Evolutionary conservation across 2,797 vertebrate species (phyloP), one percentile per base, ranked within the genome.

Genomic region (Sylvia borin): DNA sequence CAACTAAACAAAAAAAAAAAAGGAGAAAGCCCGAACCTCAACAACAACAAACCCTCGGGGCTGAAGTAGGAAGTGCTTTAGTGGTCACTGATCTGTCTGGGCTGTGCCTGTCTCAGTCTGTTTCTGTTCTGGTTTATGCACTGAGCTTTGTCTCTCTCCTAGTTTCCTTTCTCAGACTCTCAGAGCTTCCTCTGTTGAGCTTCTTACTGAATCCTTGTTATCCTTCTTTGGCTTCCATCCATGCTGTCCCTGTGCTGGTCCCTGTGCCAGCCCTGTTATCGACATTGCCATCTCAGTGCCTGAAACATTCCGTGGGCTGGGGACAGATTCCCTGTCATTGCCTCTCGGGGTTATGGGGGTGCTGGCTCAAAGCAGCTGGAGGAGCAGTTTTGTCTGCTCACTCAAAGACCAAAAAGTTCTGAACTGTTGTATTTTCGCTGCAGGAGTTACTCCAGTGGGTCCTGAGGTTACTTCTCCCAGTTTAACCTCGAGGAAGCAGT

Each of bases 131-230:
- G 88, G 4, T 83, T 96, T 73, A 25, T 85, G 88, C 13, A 40
- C 57, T 87, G 47, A 38, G 34, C 55, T 3, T 29, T 75, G 72
- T 48, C 38, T 81, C 42, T 81, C 70, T 88, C 19, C 31, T 20
- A 8, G n/a, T 79, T 66, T 86, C 85, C 64, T 90, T 96, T 87
- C 67, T 88, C 72, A 55, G 83, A 11, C 71, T 85, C 71, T 91
- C 78, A 87, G 67, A 77, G 72, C 88, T 85, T 95, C 74, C 87
- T 95, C 87, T 95, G 85, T 92, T 87, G 87, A 82, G 78, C 85
- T 91, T 27, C 85, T 95, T 72, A 72, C 74, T 31, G 80, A 38
- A 47, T 61, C 58, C 74, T 67, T 2, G 10, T 92, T 85, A 65
- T 43, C 64, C 93, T 45, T 14, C 85, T n/a, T 80, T 74, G 80